Conservation (phyloP, 1,140 invertebrate species). For the Zaprionus tsacasi region DNA sequence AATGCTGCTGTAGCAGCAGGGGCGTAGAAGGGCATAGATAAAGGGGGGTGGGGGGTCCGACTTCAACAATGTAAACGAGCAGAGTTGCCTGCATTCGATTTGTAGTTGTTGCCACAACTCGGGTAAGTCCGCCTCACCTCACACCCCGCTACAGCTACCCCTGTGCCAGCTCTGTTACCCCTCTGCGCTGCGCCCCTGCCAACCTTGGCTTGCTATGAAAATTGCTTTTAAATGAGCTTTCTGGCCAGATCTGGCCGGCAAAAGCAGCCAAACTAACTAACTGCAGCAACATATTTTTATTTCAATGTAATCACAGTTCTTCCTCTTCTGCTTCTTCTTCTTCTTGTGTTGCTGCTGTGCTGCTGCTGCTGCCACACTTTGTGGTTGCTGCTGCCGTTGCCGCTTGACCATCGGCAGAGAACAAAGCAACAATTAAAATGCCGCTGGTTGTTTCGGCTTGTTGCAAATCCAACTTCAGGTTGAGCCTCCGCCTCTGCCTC, state of each 20-base stretch:
- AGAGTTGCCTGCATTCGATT: conserved; percentile 26
- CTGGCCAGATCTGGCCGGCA: conserved; percentile 32
- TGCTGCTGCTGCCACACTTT: background rate
- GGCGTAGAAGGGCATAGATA: background rate
- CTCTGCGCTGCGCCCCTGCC: background rate
- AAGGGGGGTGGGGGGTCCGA: background rate
- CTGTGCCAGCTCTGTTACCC: background rate
- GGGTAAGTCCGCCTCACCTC: conserved; percentile 25
- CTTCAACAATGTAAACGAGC: conserved; percentile 49
- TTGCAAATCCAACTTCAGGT: conserved; percentile 7
- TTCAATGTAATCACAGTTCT: conserved; percentile 48
- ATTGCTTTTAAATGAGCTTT: conserved; percentile 77
- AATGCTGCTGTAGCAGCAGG: background rate
- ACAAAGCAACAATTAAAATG: conserved; percentile 72
- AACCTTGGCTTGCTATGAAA: conserved; percentile 56
- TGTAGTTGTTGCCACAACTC: conserved; percentile 36
- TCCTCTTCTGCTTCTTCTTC: background rate
- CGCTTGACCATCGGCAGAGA: conserved; percentile 43
- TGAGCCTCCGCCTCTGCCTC: background rate
- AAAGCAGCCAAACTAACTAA: conserved; percentile 15
- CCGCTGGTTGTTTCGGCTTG: conserved; percentile 29
- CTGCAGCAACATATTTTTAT: conserved; percentile 25
- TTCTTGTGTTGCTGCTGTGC: background rate
- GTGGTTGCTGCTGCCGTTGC: conserved; percentile 9
- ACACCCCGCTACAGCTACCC: conserved; percentile 5